A percentile compares a stretch with the other conserved stretches of the same genome.
Conservation (phyloP, 2,888 invertebrate species). For the Phania funesta region DNA sequence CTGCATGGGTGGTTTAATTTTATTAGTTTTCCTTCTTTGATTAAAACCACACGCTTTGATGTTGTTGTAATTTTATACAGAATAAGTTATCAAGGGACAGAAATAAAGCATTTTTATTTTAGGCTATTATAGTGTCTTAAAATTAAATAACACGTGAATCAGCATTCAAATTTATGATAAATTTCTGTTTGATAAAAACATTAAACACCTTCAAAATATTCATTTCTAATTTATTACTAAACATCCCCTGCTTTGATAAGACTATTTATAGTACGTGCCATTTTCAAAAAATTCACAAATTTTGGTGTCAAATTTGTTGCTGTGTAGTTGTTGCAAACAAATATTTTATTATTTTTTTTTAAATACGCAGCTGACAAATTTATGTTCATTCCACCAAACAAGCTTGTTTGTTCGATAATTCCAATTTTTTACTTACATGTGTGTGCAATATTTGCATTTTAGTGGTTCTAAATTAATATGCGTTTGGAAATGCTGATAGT, state of each 20-base stretch:
- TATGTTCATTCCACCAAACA: not conserved
- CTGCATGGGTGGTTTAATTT: too few species aligned
- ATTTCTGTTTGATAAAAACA: too few species aligned
- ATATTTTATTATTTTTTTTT: constrained; percentile 36
- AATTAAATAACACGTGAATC: too few species aligned
- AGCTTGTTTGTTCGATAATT: constrained; percentile 59
- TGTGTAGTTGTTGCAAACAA: constrained; percentile 4
- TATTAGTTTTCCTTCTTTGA: too few species aligned
- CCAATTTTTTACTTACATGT: not conserved
- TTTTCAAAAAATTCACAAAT: not conserved
- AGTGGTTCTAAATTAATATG: not conserved
- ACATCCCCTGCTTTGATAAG: not conserved
- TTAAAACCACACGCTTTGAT: too few species aligned
- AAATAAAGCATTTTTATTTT: too few species aligned
- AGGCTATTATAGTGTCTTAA: too few species aligned
- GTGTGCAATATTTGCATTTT: not conserved
- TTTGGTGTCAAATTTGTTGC: not conserved
- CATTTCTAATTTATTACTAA: not conserved
- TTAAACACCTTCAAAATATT: not conserved
- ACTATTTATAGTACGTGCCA: constrained; percentile 7
- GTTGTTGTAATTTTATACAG: too few species aligned
- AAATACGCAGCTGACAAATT: constrained; percentile 26
- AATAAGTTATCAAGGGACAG: too few species aligned
- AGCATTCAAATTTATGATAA: too few species aligned
- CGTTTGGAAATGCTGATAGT: too few species aligned